These are phyloP conservation scores for Dufourea novaeangliae DNA, from an alignment of 1,140 invertebrate species.

Conservation along the genomic window DNA sequence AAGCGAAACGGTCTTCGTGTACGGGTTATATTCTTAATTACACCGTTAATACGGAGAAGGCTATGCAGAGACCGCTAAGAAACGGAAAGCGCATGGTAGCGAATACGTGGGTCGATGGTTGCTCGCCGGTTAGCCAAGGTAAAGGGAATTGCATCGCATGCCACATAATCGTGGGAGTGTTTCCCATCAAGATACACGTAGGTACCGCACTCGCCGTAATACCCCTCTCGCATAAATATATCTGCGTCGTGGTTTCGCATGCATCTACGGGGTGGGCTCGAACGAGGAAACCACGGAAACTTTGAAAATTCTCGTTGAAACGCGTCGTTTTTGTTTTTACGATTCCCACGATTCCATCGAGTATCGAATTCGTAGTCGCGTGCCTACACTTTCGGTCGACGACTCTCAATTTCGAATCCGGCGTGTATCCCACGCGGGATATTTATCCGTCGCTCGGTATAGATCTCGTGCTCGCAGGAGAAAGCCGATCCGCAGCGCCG, in stretches of 20 bases:
- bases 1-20: neutral
- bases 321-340: no score
- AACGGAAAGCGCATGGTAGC: slow-evolving; percentile 15
- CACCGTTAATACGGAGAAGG: slow-evolving; percentile 68
- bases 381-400: neutral
- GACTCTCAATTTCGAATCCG: neutral
- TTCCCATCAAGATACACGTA: slow-evolving; percentile 80
- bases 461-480: slow-evolving; percentile 61
- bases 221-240: slow-evolving; percentile 76
- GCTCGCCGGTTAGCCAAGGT: slow-evolving; percentile 72
- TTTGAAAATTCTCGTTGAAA: neutral
- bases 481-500: slow-evolving; percentile 68
- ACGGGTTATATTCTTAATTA: slow-evolving; percentile 70
- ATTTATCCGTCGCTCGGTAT: slow-evolving; percentile 69
- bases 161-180: slow-evolving; percentile 80
- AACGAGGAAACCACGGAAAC: neutral
- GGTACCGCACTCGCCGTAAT: slow-evolving; percentile 75
- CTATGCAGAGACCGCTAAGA: slow-evolving; percentile 38
- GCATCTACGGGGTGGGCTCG: slow-evolving; percentile 70
- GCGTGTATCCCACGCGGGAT: neutral
- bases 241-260: slow-evolving; percentile 71
- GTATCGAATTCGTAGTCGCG: neutral
- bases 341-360: no score
- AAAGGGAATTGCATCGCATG: slow-evolving; percentile 79
- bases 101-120: slow-evolving; percentile 44